A percentile compares a stretch with the other conserved stretches of the same genome.
Evolutionary conservation across 2,888 invertebrate species (phyloP).

Genomic region (Eudemis profundana): DNA sequence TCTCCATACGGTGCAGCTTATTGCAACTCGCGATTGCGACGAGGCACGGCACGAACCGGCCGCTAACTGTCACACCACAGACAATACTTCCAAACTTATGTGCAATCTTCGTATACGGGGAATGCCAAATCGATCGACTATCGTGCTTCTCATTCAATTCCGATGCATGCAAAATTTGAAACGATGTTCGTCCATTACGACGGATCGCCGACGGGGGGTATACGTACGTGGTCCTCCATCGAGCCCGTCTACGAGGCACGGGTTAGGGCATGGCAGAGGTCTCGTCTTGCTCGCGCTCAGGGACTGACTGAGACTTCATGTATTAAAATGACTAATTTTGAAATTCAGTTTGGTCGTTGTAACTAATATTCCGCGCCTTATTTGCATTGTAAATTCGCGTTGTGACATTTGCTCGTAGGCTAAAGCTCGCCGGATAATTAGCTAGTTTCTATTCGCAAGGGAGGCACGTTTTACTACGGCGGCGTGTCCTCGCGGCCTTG

Average conservation of each 20-base stretch:
- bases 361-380: conserved; percentile 82
- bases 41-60: conserved; percentile 72
- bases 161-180: conserved; percentile 60
- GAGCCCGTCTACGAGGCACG: conserved; percentile 59
- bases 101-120: conserved; percentile 69
- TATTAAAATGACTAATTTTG: conserved; percentile 84
- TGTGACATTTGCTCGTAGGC: conserved; percentile 76
- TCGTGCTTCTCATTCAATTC: conserved; percentile 70
- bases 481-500: conserved; percentile 67
- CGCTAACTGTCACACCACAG: conserved; percentile 72
- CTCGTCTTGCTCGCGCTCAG: conserved; percentile 77
- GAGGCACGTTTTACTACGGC: conserved; percentile 61
- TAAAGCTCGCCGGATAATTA: conserved; percentile 83
- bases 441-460: conserved; percentile 82
- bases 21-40: conserved; percentile 66
- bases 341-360: conserved; percentile 80
- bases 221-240: conserved; percentile 83
- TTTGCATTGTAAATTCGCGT: conserved; percentile 84
- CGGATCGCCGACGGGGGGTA: conserved; percentile 58
- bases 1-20: conserved; percentile 59
- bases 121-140: conserved; percentile 74
- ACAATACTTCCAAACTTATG: conserved; percentile 72
- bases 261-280: conserved; percentile 72
- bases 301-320: conserved; percentile 80
- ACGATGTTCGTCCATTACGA: conserved; percentile 59